Evolutionary conservation across 2,888 invertebrate genomes (phyloP), one percentile per base, ranked within the genome.

Genomic region (Tinea trinotella): DNA sequence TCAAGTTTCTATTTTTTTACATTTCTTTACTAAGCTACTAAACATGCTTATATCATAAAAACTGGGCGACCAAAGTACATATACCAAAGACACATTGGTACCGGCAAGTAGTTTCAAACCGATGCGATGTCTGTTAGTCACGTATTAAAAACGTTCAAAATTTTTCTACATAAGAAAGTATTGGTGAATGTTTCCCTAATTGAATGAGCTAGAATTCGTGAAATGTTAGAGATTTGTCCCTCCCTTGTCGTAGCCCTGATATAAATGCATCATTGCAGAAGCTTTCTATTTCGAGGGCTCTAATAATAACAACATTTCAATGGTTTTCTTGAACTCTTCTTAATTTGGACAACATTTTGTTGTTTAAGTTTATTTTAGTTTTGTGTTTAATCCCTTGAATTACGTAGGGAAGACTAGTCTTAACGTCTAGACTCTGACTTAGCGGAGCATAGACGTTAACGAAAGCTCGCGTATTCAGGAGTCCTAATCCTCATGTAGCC

Each of bases 311-410:
- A 18, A 20, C 48, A 19, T n/a, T 48, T 48, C n/a, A 15, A 48
- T 48, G 19, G 48, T 18, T 48, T 48, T 18, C 48, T 48, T 48
- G 19, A 48, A 48, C 48, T 48, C 48, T 2, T 20, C 17, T 48
- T 48, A 48, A 15, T 48, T 20, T 48, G 17, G 35, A 35, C n/a
- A 40, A 40, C 40, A 40, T 40, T 40, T 40, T 40, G 40, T 40
- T 40, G 40, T 40, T n/a, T 13, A 40, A 7, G 40, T 40, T 40
- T 40, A 40, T 40, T 40, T 40, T 40, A 2, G 40, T 15, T 40
- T 40, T 4, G 5, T 13, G 4, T 15, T 12, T 40, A 40, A 40
- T 40, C 40, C 40, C 40, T 15, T 12, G 2, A 40, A 40, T 40
- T 40, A 2, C 12, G 40, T 40, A 13, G 7, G 1, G 35, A n/a